Evolutionary conservation across 2,888 invertebrate species (phyloP), one percentile per base, ranked within the genome.

Genomic region (Diarsia rubi): DNA sequence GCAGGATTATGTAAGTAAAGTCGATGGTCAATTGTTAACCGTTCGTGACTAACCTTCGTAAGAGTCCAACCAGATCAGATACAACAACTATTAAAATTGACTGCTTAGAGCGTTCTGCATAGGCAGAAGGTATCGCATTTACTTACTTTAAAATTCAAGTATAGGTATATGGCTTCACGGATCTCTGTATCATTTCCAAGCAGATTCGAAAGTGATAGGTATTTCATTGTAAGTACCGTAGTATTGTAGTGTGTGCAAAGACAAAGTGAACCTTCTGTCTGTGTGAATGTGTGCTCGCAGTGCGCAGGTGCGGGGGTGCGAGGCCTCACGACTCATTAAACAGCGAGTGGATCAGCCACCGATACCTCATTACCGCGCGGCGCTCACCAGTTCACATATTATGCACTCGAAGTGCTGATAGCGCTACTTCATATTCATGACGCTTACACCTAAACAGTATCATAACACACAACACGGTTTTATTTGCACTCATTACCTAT

Each of bases 231-330:
- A 37, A 37, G 37, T 37, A 37, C 37, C 37, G 37, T 9, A 44
- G 9, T 37, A 2, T 27, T 57, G n/a, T 27, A 16, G n/a, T 24
- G 47, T 44, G 24, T 57, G 0, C 31, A 16, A 45, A 11, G 8
- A 16, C 21, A 24, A 24, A 45, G 57, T 68, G 45, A 54, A 52
- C 52, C 45, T 79, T 75, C 82, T 79, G 78, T 12, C 0, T 31
- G 14, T 42, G 11, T n/a, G 3, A 14, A 24, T 14, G 16, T n/a
- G 31, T 16, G 24, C 21, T 16, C 69, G 59, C 31, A 27, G 52
- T 37, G 83, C 31, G 79, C 74, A 83, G 81, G 69, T 74, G 81
- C 42, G 64, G 47, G 65, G 27, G 52, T 52, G 65, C 78, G 78
- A 37, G 14, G 44, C 60, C 60, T n/a, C 68, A 52, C 69, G 65